Evolutionary conservation across 1,140 invertebrate genomes (phyloP).

Genomic region (Platyura marginata): DNA sequence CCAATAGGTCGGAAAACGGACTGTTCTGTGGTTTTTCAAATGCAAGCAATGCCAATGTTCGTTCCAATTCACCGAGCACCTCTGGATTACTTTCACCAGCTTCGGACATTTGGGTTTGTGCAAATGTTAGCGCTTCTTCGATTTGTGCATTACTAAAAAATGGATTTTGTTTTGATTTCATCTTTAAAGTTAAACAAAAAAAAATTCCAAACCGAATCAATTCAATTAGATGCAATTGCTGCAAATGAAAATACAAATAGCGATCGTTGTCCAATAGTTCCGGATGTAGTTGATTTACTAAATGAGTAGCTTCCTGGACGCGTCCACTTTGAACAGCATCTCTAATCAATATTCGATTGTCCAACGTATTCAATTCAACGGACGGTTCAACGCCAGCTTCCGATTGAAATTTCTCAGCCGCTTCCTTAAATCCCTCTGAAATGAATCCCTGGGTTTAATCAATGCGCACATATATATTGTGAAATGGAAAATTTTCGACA

Average conservation of each 20-base stretch:
- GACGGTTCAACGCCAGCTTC: constrained; percentile 80
- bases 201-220: constrained; percentile 47
- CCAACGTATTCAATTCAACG: constrained; percentile 73
- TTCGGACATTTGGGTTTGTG: constrained; percentile 83
- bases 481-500: constrained; percentile 1
- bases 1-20: constrained; percentile 88
- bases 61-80: constrained; percentile 53
- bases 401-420: constrained; percentile 88
- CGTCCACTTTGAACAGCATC: constrained; percentile 86
- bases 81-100: constrained; percentile 75
- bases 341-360: constrained; percentile 85
- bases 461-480: background rate
- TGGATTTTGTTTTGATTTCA: background rate
- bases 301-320: constrained; percentile 80
- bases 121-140: constrained; percentile 91
- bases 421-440: constrained; percentile 93
- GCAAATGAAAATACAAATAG: constrained; percentile 90
- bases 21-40: constrained; percentile 92
- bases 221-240: constrained; percentile 91
- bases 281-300: constrained; percentile 89
- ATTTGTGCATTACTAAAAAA: constrained; percentile 48
- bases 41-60: constrained; percentile 84
- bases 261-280: constrained; percentile 88
- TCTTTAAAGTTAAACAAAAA: background rate
- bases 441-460: too few relatives aligned